Base-by-base conservation (phyloP, 2,888 invertebrate species). In the Acrocyrtus sp. region DNA sequence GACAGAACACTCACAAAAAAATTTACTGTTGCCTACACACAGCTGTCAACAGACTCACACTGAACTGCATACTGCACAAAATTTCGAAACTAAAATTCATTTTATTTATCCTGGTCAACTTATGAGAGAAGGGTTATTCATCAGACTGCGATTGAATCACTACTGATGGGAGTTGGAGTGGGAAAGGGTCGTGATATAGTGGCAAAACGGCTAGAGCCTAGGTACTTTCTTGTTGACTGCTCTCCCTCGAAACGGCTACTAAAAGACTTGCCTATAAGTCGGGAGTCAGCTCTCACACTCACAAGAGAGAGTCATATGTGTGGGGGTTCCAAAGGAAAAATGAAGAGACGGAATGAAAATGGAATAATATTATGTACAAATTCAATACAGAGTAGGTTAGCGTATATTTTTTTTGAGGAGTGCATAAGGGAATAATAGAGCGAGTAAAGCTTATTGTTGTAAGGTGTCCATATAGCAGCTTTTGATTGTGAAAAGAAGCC, bases 401-500 rank as follows among this genome's bases (percentile, higher is more conserved):
- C n/a, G n/a, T n/a, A n/a, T n/a, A n/a, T n/a, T n/a, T n/a, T n/a
- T n/a, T n/a, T n/a, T n/a, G n/a, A n/a, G n/a, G n/a, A n/a, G n/a
- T n/a, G n/a, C n/a, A n/a, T n/a, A n/a, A n/a, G n/a, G n/a, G n/a
- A n/a, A n/a, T n/a, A n/a, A n/a, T n/a, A n/a, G n/a, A n/a, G n/a
- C n/a, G n/a, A n/a, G n/a, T n/a, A 24, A 53, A 60, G 47, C 51
- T 58, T 34, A 65, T 72, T 72, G 72, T 65, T 65, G 65, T 63
- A 65, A n/a, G 72, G 72, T 72, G 72, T 72, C 65, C 72, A 72
- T 58, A n/a, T n/a, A 72, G 60, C 65, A 60, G 60, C 65, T 58
- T 65, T 58, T 72, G 72, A 72, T 72, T 72, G 72, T 72, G 72
- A n/a, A n/a, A n/a, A n/a, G n/a, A n/a, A n/a, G n/a, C n/a, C n/a